Evolutionary conservation across 2,113 vertebrate species (phyloP), one percentile per base, ranked within the genome.

Genomic region (mouse (Mus musculus)): DNA sequence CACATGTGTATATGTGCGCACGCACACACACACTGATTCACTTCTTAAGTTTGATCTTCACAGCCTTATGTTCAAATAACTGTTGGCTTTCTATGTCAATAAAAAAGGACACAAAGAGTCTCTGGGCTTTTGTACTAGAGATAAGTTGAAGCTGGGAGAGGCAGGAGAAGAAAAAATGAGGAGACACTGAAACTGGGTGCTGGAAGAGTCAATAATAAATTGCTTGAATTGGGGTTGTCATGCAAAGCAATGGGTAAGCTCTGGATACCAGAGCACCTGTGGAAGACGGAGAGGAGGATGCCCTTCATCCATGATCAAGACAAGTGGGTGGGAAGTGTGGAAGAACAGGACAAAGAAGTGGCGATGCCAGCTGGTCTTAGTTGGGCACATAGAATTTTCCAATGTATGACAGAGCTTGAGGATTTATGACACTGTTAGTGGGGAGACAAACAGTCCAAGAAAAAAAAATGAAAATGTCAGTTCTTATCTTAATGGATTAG

Each of bases 211-310:
- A 8, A 22, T 6, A 22, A 36, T 20, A 7, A 56, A 39, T 33
- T 13, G 1, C 4, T 0, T 4, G 14, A 22, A 5, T 9, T 4
- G 7, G 5, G 2, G 5, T 9, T 36, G 42, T 4, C 19, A 61
- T 0, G 2, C 7, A 75, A 61, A 78, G 39, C 7, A 56, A 26
- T 24, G 36, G 33, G n/a, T 8, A 5, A 8, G 9, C 26, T 9
- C 7, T 14, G 9, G 2, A 28, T 26, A 28, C 26, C 49, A 63
- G 39, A 24, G n/a, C 16, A 1, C 0, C 0, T 0, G 2, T 0
- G 19, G 1, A 14, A 22, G 3, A 16, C 0, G 1, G 36, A 52
- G 2, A 52, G 33, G 3, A 28, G 3, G 5, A 24, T 2, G 12
- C 30, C 3, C 42, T 28, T 1, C 3, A 13, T 5, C 2, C 8